phyloP scores from a whole-genome alignment of 2,113 vertebrate genomes.

The Hippocampus mohnikei region DNA sequence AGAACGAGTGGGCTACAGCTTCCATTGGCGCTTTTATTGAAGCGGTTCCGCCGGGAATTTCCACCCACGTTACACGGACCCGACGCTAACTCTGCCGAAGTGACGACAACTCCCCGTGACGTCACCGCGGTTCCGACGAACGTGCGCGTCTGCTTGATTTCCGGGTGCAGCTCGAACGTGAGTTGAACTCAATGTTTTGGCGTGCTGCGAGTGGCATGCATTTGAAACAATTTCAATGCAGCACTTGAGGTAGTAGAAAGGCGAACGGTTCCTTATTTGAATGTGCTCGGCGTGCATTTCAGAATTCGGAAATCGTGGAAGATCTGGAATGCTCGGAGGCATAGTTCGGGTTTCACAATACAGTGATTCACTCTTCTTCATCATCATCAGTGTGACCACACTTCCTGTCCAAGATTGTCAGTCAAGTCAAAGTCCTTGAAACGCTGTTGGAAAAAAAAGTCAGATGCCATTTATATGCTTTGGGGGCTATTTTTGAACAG shows the following conservation, averaged over 20 bases:
- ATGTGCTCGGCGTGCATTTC: neutral
- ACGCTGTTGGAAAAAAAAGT: too few species aligned
- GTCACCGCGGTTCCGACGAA: neutral
- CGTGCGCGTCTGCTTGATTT: neutral
- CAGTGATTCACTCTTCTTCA: neutral
- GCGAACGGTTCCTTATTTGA: neutral
- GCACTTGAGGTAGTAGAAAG: neutral
- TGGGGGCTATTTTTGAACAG: too few species aligned
- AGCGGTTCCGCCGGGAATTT: slow-evolving; percentile 30
- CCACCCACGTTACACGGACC: slow-evolving; percentile 1
- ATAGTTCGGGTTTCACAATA: neutral
- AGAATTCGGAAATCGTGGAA: slow-evolving; percentile 17
- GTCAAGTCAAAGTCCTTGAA: neutral
- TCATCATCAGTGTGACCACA: neutral
- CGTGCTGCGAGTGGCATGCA: too few species aligned
- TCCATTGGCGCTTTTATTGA: slow-evolving; percentile 50
- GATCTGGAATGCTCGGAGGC: neutral
- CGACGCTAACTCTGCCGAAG: slow-evolving; percentile 8
- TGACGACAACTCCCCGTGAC: slow-evolving; percentile 12
- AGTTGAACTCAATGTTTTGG: neutral
- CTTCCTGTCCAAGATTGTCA: neutral
- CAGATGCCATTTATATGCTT: too few species aligned
- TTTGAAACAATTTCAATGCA: neutral
- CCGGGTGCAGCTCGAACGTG: neutral
- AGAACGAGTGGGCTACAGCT: neutral